Evolutionary conservation across 2,113 vertebrate species (phyloP).

Genomic region (Podilymbus podiceps): DNA sequence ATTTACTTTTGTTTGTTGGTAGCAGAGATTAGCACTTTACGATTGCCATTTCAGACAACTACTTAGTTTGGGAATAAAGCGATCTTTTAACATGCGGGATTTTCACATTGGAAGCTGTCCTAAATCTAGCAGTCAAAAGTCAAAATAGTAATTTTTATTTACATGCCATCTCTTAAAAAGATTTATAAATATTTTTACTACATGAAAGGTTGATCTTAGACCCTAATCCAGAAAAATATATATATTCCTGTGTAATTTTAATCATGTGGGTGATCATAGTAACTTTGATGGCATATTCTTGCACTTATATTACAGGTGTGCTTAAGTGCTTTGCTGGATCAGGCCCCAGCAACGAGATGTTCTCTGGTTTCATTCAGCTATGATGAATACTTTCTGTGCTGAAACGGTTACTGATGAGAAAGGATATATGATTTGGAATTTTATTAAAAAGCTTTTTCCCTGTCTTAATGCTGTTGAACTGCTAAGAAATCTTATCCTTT

Average conservation of each 20-base stretch:
- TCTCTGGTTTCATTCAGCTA: not conserved
- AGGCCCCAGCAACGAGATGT: not conserved
- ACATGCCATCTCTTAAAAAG: constrained; percentile 44
- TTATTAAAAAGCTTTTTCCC: constrained; percentile 37
- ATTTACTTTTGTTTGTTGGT: constrained; percentile 75
- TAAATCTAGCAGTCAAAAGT: constrained; percentile 51
- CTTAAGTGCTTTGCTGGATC: not conserved
- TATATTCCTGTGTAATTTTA: not conserved
- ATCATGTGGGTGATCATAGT: not conserved
- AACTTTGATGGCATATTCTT: not conserved
- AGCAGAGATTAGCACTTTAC: constrained; percentile 59
- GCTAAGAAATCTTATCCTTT: constrained; percentile 61
- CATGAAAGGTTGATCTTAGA: not conserved
- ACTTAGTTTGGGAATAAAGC: constrained; percentile 59
- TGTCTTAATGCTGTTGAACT: constrained; percentile 23
- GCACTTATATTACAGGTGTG: not conserved
- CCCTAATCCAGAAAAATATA: not conserved
- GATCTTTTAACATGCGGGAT: constrained; percentile 52
- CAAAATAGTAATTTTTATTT: constrained; percentile 35
- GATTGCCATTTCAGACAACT: constrained; percentile 65
- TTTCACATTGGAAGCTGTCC: constrained; percentile 49
- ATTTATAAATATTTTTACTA: constrained; percentile 63
- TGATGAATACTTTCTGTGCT: not conserved
- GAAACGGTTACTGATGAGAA: constrained; percentile 41
- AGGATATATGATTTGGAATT: constrained; percentile 16